Evolutionary conservation across 2,888 invertebrate species (phyloP).

Genomic region (Abrostola tripartita): DNA sequence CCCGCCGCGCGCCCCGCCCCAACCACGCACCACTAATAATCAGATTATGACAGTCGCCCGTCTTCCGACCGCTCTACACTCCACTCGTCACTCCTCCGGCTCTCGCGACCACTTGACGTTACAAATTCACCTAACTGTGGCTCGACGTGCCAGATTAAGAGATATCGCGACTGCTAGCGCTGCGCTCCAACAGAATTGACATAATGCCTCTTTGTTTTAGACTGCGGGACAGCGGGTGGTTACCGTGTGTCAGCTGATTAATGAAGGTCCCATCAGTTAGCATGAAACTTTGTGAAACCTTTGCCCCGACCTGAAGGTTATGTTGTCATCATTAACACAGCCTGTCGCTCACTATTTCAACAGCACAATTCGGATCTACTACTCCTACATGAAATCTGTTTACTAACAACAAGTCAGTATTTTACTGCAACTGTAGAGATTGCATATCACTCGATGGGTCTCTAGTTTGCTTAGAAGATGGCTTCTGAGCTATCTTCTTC

Average conservation of each 20-base stretch:
- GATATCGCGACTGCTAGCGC: conserved; percentile 54
- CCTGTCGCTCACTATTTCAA: not conserved
- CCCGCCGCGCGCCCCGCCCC: conserved; percentile 85
- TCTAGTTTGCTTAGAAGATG: too few relatives aligned
- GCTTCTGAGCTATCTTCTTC: too few relatives aligned
- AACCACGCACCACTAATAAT: conserved; percentile 83
- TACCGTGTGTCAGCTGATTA: conserved; percentile 52
- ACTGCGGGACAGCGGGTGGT: conserved; percentile 62
- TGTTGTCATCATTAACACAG: conserved; percentile 24
- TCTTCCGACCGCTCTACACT: conserved; percentile 69
- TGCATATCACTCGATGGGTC: too few relatives aligned
- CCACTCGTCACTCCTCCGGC: conserved; percentile 78
- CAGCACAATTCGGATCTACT: not conserved
- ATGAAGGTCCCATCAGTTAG: conserved; percentile 50
- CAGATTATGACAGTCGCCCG: conserved; percentile 86
- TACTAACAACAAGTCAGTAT: too few relatives aligned
- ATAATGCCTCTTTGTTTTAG: conserved; percentile 67
- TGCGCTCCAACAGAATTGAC: conserved; percentile 58
- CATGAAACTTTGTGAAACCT: conserved; percentile 36
- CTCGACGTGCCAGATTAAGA: conserved; percentile 55
- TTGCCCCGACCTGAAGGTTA: conserved; percentile 32
- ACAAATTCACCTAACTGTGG: conserved; percentile 33
- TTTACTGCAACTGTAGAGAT: too few relatives aligned
- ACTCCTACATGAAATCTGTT: not conserved
- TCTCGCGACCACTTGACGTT: conserved; percentile 65